A percentile compares a stretch with the other conserved stretches of the same genome.
Conservation (phyloP, 1,140 invertebrate genomes). For the Bombus waltoni region DNA sequence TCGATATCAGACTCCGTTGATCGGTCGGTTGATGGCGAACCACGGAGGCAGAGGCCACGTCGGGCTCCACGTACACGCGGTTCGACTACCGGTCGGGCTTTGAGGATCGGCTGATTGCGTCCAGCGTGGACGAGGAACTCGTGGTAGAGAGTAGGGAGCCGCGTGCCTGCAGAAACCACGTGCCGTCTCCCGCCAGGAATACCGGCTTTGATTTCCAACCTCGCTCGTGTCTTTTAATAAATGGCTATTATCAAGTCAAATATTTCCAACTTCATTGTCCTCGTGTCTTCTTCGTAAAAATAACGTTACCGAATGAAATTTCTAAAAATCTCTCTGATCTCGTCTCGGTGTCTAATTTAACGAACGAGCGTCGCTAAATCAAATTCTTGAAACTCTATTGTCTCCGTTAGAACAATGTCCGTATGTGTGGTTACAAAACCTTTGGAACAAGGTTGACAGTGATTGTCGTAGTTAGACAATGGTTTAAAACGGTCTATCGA, state of each 20-base stretch:
- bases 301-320: background rate
- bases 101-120: conserved; percentile 70
- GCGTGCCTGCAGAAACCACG: conserved; percentile 65
- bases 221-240: background rate
- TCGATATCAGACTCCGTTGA: conserved; percentile 12
- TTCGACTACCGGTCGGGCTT: conserved; percentile 71
- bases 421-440: background rate
- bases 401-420: background rate
- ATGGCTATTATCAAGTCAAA: background rate
- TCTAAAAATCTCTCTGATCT: too few species aligned
- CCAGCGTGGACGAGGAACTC: conserved; percentile 65
- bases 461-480: background rate
- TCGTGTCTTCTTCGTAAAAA: background rate
- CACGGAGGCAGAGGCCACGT: conserved; percentile 37
- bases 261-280: background rate
- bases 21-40: conserved; percentile 29
- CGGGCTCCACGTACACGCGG: conserved; percentile 64
- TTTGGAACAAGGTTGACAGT: background rate
- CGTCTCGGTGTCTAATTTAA: too few species aligned
- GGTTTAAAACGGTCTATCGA: background rate
- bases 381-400: background rate
- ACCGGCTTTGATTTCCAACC: background rate
- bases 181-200: conserved; percentile 69
- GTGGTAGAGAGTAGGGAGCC: conserved; percentile 60
- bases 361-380: background rate